Evolutionary conservation across 2,113 vertebrate species (phyloP), one percentile per base, ranked within the genome.

Genomic region (Pangasianodon hypophthalmus): DNA sequence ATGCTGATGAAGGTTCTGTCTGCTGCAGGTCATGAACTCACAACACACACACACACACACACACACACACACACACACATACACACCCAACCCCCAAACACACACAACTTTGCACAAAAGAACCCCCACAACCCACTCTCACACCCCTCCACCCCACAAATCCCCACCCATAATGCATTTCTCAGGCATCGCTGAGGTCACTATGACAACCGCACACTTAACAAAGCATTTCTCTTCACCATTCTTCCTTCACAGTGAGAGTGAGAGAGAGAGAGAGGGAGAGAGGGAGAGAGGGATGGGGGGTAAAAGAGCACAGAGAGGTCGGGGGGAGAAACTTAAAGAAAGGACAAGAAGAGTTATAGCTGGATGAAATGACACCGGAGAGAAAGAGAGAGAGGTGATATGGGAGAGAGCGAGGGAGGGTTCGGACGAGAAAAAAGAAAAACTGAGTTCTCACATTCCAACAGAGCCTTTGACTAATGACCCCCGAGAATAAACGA

Each of bases 171-270:
- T 94, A 93, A 96, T 95, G 94, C 95, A 95, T 96, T 96, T 96
- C 94, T 96, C 93, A 95, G 93, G 95, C 95, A 95, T 95, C 94
- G 94, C 94, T 95, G 93, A 93, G 92, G 94, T 96, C 95, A 93
- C 95, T 95, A 97, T 96, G 96, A 95, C 96, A 95, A 97, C 96
- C 92, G 90, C 88, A 92, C 84, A 92, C 93, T 94, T 95, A 96
- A 97, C 96, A 96, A 96, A 96, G 96, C 95, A 96, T 96, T 96
- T 96, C 95, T 96, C 95, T 94, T 95, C 93, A 92, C 94, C 95
- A 96, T 96, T 96, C 95, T 95, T 94, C 93, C 95, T 95, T 96
- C 95, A 95, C 94, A 88, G 89, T 67, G 69, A 69, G 84, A 52
- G 50, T 37, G 82, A 29, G 50, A n/a, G 64, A 37, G 54, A 44